phyloP scores from a whole-genome alignment of 2,888 invertebrate species.

The Pseudococcus longispinus region DNA sequence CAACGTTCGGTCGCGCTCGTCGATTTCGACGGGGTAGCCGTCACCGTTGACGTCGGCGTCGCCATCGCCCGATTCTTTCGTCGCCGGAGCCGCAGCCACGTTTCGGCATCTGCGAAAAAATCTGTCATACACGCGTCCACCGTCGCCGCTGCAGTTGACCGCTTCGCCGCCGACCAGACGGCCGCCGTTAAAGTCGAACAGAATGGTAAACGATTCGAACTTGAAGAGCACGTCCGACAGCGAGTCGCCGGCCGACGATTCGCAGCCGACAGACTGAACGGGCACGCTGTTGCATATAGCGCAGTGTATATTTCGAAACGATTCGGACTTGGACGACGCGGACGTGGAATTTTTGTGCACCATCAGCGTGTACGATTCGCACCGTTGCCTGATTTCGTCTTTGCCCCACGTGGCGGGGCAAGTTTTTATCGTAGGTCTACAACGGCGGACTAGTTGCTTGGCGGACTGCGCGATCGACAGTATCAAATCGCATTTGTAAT shows the following conservation, averaged over 20 bases:
- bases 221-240: constrained; percentile 60
- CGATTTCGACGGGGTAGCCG: neutral
- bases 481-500: constrained; percentile 39
- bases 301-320: constrained; percentile 65
- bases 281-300: constrained; percentile 64
- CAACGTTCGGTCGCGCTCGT: constrained; percentile 53
- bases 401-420: constrained; percentile 63
- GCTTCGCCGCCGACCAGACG: constrained; percentile 61
- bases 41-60: neutral
- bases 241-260: neutral
- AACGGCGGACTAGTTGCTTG: constrained; percentile 62
- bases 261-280: constrained; percentile 60
- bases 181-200: constrained; percentile 63
- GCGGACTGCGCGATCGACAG: constrained; percentile 60
- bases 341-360: constrained; percentile 62
- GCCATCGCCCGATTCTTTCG: constrained; percentile 39
- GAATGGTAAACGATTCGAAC: constrained; percentile 63
- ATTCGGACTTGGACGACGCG: constrained; percentile 60
- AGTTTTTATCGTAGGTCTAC: constrained; percentile 61
- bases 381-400: constrained; percentile 62
- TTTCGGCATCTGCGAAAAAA: constrained; percentile 64
- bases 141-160: constrained; percentile 59
- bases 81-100: constrained; percentile 62
- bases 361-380: constrained; percentile 64
- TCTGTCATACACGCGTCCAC: constrained; percentile 64